Conservation (phyloP, 2,888 invertebrate genomes). For the Mesorhabditis spiculigera region DNA sequence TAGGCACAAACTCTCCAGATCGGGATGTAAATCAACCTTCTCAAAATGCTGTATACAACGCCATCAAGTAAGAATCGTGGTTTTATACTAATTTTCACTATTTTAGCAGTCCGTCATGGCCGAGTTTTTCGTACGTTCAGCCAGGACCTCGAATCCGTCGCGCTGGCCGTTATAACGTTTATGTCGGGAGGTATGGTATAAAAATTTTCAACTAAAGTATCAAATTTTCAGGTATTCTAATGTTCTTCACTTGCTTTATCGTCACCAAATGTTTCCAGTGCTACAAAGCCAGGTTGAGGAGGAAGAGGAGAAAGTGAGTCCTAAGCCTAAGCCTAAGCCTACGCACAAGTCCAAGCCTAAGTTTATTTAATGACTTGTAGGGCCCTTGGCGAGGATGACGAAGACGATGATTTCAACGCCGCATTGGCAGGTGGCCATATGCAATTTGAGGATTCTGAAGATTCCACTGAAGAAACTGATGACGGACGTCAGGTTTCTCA, state of each 20-base stretch:
- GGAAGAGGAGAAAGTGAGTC: constrained; percentile 13
- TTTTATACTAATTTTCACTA: neutral
- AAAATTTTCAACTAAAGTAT: neutral
- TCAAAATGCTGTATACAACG: too few species aligned
- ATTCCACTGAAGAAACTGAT: neutral
- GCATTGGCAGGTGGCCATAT: neutral
- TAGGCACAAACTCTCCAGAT: too few species aligned
- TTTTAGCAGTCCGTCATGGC: constrained; percentile 11
- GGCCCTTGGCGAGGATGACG: neutral
- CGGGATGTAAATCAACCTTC: too few species aligned
- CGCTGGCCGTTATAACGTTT: constrained; percentile 30
- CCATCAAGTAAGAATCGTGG: too few species aligned
- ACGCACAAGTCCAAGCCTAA: neutral
- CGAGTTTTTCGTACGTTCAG: constrained; percentile 27
- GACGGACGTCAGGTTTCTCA: neutral
- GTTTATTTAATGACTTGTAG: neutral
- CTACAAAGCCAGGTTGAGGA: constrained; percentile 33
- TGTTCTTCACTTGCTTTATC: constrained; percentile 34
- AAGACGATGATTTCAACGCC: neutral
- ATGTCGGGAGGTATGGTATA: constrained; percentile 18
- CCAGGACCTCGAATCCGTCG: constrained; percentile 34
- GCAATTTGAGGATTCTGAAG: constrained; percentile 3
- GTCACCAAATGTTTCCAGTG: constrained; percentile 37
- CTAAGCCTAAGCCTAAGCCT: neutral
- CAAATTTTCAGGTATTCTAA: constrained; percentile 12